Percentiles rank a stretch among this genome's conserved stretches.
Evolutionary conservation across 2,113 vertebrate species (phyloP).

Genomic region (Mirounga angustirostris): DNA sequence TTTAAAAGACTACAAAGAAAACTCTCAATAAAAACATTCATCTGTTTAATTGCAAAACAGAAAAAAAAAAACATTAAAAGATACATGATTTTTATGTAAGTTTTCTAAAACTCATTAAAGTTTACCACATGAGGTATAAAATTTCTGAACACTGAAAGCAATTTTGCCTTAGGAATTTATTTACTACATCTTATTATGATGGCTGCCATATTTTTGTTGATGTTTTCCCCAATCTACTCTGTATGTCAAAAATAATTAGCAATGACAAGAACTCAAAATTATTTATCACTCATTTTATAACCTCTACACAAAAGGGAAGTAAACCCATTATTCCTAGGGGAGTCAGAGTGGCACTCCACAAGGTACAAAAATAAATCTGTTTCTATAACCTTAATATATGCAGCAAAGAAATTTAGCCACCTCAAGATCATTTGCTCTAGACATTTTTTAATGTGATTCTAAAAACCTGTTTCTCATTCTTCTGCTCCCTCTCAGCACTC

Average conservation of each 20-base stretch:
- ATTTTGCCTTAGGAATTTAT: constrained; percentile 70
- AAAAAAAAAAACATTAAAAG: constrained; percentile 75
- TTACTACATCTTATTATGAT: constrained; percentile 70
- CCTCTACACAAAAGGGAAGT: constrained; percentile 83
- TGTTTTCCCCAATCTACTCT: constrained; percentile 75
- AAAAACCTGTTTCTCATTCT: constrained; percentile 50
- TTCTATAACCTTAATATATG: constrained; percentile 81
- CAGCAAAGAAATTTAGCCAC: constrained; percentile 57
- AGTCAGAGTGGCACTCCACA: constrained; percentile 64
- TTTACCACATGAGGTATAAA: constrained; percentile 38
- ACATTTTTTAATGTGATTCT: constrained; percentile 55
- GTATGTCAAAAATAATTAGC: constrained; percentile 86
- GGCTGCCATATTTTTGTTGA: constrained; percentile 70
- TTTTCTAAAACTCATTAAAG: constrained; percentile 61
- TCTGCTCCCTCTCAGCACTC: neutral
- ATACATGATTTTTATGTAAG: constrained; percentile 53
- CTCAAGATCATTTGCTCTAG: constrained; percentile 57
- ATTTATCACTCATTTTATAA: constrained; percentile 87
- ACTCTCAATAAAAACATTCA: constrained; percentile 87
- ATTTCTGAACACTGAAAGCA: constrained; percentile 65
- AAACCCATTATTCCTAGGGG: constrained; percentile 80
- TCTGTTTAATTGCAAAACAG: constrained; percentile 87
- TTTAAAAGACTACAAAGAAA: constrained; percentile 87
- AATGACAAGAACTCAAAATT: constrained; percentile 85
- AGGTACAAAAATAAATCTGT: constrained; percentile 82